A percentile compares a stretch with the other conserved stretches of the same genome.
These are phyloP conservation scores for Drosophila triauraria DNA, from an alignment of 1,140 invertebrate species.

Conservation along the genomic window DNA sequence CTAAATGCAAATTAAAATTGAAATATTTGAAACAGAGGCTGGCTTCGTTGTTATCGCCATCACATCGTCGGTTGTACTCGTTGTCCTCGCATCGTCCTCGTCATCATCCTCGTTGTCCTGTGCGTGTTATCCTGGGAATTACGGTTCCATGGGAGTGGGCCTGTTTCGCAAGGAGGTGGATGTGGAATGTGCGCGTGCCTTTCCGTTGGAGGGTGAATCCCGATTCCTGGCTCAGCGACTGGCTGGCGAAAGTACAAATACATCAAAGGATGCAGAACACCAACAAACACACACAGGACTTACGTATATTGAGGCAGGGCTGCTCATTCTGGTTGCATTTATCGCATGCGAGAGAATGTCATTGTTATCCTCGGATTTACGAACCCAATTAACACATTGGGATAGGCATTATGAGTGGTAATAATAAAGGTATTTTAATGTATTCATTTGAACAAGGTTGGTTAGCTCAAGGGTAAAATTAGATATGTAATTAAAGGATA, in stretches of 20 bases:
- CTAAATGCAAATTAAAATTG: constrained; percentile 82
- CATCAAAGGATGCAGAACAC: constrained; percentile 70
- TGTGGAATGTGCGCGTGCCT: constrained; percentile 46
- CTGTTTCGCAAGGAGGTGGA: constrained; percentile 20
- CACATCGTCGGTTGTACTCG: constrained; percentile 42
- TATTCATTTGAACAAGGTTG: not conserved
- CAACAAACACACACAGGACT: constrained; percentile 21
- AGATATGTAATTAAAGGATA: not conserved
- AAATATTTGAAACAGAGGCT: constrained; percentile 71
- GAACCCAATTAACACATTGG: constrained; percentile 47
- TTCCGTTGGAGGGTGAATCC: constrained; percentile 52
- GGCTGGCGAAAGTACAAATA: constrained; percentile 76
- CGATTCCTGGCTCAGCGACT: constrained; percentile 59
- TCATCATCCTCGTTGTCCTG: constrained; percentile 47
- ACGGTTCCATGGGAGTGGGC: constrained; percentile 11
- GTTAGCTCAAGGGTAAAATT: not conserved
- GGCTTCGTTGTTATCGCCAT: constrained; percentile 52
- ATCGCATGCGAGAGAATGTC: constrained; percentile 63
- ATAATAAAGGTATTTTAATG: constrained; percentile 19
- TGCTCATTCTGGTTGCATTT: constrained; percentile 54
- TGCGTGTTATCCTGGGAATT: constrained; percentile 57
- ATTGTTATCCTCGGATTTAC: constrained; percentile 4
- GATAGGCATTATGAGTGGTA: constrained; percentile 23
- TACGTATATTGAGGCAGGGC: constrained; percentile 71
- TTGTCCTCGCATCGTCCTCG: constrained; percentile 40